Percentiles rank a stretch among this genome's conserved stretches.
Conservation (phyloP, 2,797 vertebrate genomes). For the Florisuga fusca region DNA sequence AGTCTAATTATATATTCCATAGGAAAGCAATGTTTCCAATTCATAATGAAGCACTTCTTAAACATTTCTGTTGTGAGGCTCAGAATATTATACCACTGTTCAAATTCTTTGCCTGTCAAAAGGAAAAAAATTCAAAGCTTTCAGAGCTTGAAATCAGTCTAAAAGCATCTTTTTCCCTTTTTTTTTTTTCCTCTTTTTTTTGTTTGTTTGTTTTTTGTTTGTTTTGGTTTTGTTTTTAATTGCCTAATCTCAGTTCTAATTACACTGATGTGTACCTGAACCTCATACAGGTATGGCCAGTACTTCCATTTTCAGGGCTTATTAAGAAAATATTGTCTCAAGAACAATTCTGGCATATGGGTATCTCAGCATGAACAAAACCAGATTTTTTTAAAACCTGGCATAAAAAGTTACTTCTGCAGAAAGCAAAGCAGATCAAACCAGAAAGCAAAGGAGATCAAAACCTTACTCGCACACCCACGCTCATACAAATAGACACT, state of each 20-base stretch:
- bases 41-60: constrained; percentile 3
- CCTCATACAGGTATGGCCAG: not conserved
- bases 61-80: constrained; percentile 8
- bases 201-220: no score
- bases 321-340: constrained; percentile 42
- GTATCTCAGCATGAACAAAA: constrained; percentile 27
- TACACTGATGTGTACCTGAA: constrained; percentile 3
- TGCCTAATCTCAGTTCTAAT: constrained; percentile 42
- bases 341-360: not conserved
- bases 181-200: no score
- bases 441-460: constrained; percentile 2
- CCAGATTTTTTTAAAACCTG: constrained; percentile 35
- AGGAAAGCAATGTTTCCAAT: constrained; percentile 11
- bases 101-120: constrained; percentile 43
- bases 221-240: no score
- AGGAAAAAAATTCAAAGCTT: not conserved
- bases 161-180: constrained; percentile 22
- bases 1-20: not conserved
- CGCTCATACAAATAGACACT: not conserved
- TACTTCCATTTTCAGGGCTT: constrained; percentile 27
- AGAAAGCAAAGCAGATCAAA: constrained; percentile 57
- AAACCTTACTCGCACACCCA: constrained; percentile 38
- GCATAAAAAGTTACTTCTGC: constrained; percentile 35
- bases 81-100: not conserved
- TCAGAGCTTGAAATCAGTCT: constrained; percentile 42